Evolutionary conservation across 2,888 invertebrate genomes (phyloP), one percentile per base, ranked within the genome.

Genomic region (Eustalomyia histrio): DNA sequence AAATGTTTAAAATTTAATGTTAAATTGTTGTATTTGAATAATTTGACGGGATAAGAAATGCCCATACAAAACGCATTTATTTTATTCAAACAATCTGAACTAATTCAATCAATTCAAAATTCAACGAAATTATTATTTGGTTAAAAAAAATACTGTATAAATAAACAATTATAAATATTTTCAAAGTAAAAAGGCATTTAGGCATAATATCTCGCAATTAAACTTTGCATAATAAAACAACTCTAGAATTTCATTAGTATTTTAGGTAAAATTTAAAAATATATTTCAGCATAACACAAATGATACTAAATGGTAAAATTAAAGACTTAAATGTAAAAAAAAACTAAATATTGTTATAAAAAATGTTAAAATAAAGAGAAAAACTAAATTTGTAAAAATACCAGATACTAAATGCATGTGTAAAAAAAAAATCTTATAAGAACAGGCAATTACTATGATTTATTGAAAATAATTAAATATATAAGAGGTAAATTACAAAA

Each of bases 391-490:
- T 50, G 50, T 50, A 50, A 63, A 29, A 67, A 21, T 58, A 53
- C n/a, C 50, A 14, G 35, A 39, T 43, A 39, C 55, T 43, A 55
- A 67, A 43, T 67, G 55, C 43, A 67, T 67, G 67, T 67, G 57
- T 52, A 67, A 67, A 55, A 53, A n/a, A 39, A 53, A 65, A 63
- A 43, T 43, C 65, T 53, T 67, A 67, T 67, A 67, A 67, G 16
- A 67, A 43, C 39, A 29, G 18, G 67, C 67, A 67, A 67, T 67
- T 67, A 65, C 55, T 55, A 67, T 55, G 39, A 67, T 67, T 67
- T 67, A 67, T 67, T 67, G 53, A 67, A 67, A 35, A 67, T 67
- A 39, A 57, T 67, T 55, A 67, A 50, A 57, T 33, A 53, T 67
- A 12, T 67, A 67, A 67, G 67, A 55, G 67, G 47, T 43, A 57